Conservation (phyloP, 2,888 invertebrate genomes). For the Eustalomyia histrio region DNA sequence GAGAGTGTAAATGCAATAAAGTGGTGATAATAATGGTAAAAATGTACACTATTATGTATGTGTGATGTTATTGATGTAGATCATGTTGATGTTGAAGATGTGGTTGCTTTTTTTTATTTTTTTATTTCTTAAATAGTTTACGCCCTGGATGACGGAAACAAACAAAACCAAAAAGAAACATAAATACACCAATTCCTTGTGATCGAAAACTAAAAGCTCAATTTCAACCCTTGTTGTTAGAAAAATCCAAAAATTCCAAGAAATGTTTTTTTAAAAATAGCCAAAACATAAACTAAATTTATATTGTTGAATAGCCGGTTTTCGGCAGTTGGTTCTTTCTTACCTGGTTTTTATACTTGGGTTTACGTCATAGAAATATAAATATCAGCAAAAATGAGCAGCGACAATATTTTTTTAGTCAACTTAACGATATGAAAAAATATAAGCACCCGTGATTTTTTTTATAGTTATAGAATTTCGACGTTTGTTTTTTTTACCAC, state of each 20-base stretch:
- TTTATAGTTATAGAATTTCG: not conserved
- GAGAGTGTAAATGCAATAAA: slow-evolving; percentile 13
- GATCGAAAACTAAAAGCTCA: slow-evolving; percentile 12
- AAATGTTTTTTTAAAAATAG: not conserved
- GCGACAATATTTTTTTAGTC: slow-evolving; percentile 22
- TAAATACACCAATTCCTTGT: not conserved
- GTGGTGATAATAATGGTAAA: slow-evolving; percentile 18
- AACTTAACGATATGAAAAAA: slow-evolving; percentile 11
- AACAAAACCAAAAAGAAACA: not conserved
- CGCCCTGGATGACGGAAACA: slow-evolving; percentile 20
- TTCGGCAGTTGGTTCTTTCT: slow-evolving; percentile 16
- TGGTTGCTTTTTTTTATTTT: slow-evolving; percentile 13
- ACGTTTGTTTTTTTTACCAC: slow-evolving; percentile 3
- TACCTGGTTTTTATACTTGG: slow-evolving; percentile 34
- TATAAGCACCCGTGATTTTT: slow-evolving; percentile 7
- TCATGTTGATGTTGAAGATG: slow-evolving; percentile 9
- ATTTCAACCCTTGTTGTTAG: slow-evolving; percentile 10
- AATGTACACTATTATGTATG: slow-evolving; percentile 38
- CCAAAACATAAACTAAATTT: not conserved
- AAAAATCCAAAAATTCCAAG: slow-evolving; percentile 11
- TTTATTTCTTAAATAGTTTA: slow-evolving; percentile 8
- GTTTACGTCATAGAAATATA: slow-evolving; percentile 64
- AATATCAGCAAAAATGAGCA: slow-evolving; percentile 31
- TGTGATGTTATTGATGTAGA: slow-evolving; percentile 24
- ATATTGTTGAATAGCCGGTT: slow-evolving; percentile 21